These are phyloP conservation scores for Onychostoma macrolepis DNA, from an alignment of 2,113 vertebrate genomes.

Conservation along the genomic window DNA sequence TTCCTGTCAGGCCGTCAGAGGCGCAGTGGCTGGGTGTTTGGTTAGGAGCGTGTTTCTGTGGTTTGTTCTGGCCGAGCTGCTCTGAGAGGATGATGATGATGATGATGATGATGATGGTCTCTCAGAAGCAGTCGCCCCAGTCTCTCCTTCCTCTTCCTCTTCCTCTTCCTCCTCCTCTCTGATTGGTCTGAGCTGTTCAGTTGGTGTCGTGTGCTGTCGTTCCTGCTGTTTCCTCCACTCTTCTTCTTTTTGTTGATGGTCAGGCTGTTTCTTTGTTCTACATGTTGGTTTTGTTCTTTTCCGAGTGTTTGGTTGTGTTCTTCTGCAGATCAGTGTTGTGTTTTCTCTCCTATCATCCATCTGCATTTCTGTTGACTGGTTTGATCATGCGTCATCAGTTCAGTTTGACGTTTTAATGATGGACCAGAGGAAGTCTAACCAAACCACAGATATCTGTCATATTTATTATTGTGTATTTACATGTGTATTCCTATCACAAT, in stretches of 20 bases:
- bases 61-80: constrained; percentile 22
- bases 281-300: constrained; percentile 56
- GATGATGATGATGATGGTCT: constrained; percentile 12
- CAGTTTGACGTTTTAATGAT: constrained; percentile 52
- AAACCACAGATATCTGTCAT: constrained; percentile 38
- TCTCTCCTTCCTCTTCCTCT: constrained; percentile 39
- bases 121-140: neutral
- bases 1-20: neutral
- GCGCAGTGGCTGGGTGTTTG: constrained; percentile 34
- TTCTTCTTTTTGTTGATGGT: constrained; percentile 57
- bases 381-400: constrained; percentile 50
- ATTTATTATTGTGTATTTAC: constrained; percentile 19
- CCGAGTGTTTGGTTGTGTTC: constrained; percentile 15
- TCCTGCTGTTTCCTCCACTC: constrained; percentile 54
- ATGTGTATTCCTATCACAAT: constrained; percentile 22
- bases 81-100: constrained; percentile 31
- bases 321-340: constrained; percentile 55
- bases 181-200: constrained; percentile 65
- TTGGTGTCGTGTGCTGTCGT: constrained; percentile 70
- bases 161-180: constrained; percentile 29
- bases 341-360: constrained; percentile 63
- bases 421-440: constrained; percentile 57
- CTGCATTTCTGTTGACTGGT: constrained; percentile 54
- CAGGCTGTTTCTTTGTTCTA: constrained; percentile 18
- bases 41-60: constrained; percentile 30